phyloP scores from a whole-genome alignment of 2,888 invertebrate genomes.

The Pseudococcus jackbeardsleyi region DNA sequence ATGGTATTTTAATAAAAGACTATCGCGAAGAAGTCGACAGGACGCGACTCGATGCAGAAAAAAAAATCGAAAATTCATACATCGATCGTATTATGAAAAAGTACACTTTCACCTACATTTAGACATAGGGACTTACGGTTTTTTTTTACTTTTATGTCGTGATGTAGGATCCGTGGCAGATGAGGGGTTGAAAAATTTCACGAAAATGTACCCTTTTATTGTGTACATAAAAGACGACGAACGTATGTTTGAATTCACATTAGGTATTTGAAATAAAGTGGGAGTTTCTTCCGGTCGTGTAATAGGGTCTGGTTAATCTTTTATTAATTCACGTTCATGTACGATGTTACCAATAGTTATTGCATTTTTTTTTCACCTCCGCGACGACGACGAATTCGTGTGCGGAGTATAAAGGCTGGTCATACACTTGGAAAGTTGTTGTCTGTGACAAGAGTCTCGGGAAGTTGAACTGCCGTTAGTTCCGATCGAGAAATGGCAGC shows the following conservation, averaged over 20 bases:
- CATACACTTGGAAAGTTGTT: slow-evolving; percentile 3
- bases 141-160: too few relatives aligned
- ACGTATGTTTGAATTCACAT: background rate
- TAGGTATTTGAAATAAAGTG: slow-evolving; percentile 45
- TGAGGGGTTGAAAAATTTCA: slow-evolving; percentile 15
- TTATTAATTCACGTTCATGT: slow-evolving; percentile 49
- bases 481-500: slow-evolving; percentile 4
- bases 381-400: background rate
- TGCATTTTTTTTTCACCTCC: background rate
- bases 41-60: background rate
- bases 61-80: background rate
- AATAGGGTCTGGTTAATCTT: slow-evolving; percentile 54
- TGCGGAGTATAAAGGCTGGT: background rate
- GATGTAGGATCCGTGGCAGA: background rate
- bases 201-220: slow-evolving; percentile 22
- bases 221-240: background rate
- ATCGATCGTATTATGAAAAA: background rate
- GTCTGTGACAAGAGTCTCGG: slow-evolving; percentile 42
- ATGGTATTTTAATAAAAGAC: background rate
- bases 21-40: background rate
- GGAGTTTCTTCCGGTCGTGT: slow-evolving; percentile 53
- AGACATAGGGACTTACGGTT: background rate
- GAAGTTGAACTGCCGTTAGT: slow-evolving; percentile 16
- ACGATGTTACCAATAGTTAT: slow-evolving; percentile 43
- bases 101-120: slow-evolving; percentile 7